Evolutionary conservation across 1,140 invertebrate genomes (phyloP).

Genomic region (Temnothorax curvispinosus): DNA sequence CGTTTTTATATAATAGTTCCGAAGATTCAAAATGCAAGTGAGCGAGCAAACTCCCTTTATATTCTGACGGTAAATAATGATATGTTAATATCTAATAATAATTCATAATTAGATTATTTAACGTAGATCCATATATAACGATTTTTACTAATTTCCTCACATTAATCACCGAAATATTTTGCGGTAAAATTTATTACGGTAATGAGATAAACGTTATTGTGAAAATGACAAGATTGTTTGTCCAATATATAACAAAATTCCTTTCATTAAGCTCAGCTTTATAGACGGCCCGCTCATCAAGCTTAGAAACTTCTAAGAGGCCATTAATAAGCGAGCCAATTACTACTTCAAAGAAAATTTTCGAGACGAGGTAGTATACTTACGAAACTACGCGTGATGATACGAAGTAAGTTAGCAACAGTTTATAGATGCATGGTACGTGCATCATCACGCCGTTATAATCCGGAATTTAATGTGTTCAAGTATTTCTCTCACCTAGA

Average conservation of each 20-base stretch:
- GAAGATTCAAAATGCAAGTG: background rate
- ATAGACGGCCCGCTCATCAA: slow-evolving; percentile 39
- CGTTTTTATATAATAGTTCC: background rate
- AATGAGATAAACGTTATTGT: slow-evolving; percentile 15
- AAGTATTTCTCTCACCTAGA: slow-evolving; percentile 44
- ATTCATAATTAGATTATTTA: background rate
- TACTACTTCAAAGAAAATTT: slow-evolving; percentile 65
- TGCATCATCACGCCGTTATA: slow-evolving; percentile 31
- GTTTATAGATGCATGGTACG: slow-evolving; percentile 42
- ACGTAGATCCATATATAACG: background rate
- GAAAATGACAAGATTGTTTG: slow-evolving; percentile 36
- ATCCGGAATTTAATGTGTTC: slow-evolving; percentile 54
- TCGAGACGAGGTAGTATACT: slow-evolving; percentile 55
- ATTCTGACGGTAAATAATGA: background rate
- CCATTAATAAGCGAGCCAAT: slow-evolving; percentile 64
- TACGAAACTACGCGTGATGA: slow-evolving; percentile 61
- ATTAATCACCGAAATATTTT: background rate
- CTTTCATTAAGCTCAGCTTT: slow-evolving; percentile 58
- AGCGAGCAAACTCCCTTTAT: background rate
- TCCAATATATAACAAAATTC: slow-evolving; percentile 51
- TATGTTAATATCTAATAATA: background rate
- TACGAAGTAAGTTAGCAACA: slow-evolving; percentile 54
- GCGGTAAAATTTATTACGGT: slow-evolving; percentile 11
- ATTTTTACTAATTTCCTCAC: background rate
- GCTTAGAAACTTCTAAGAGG: slow-evolving; percentile 57